Conservation (phyloP, 1,140 invertebrate species). For the Zaprionus nigranus region DNA sequence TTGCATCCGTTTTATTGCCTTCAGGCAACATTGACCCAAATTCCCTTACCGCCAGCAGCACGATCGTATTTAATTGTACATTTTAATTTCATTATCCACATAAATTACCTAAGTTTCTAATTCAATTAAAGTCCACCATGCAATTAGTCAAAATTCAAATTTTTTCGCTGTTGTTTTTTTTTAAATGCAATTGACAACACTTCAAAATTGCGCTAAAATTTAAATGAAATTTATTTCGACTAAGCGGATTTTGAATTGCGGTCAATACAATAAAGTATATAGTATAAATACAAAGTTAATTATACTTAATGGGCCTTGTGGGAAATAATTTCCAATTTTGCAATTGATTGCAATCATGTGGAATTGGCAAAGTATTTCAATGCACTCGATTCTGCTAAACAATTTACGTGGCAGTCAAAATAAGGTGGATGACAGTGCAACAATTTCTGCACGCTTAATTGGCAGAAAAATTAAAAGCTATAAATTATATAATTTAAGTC, state of each 20-base stretch:
- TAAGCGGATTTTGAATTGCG: slow-evolving; percentile 31
- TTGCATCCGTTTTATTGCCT: slow-evolving; percentile 34
- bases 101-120: slow-evolving; percentile 52
- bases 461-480: not conserved
- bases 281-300: slow-evolving; percentile 57
- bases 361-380: not conserved
- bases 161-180: not conserved
- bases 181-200: slow-evolving; percentile 31
- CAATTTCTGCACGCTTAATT: too few relatives aligned
- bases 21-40: slow-evolving; percentile 57
- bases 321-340: slow-evolving; percentile 14
- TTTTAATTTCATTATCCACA: slow-evolving; percentile 63
- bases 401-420: not conserved
- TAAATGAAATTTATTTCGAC: not conserved
- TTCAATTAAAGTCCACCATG: slow-evolving; percentile 46
- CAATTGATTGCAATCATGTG: slow-evolving; percentile 1
- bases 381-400: not conserved
- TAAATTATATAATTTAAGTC: not conserved
- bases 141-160: slow-evolving; percentile 60
- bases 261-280: slow-evolving; percentile 26
- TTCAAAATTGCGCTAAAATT: not conserved
- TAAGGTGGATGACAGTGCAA: not conserved
- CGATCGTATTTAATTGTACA: slow-evolving; percentile 36
- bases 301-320: slow-evolving; percentile 64
- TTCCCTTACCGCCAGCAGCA: slow-evolving; percentile 15